These are phyloP conservation scores for Nebria brevicollis DNA, from an alignment of 2,888 invertebrate genomes.

Conservation along the genomic window DNA sequence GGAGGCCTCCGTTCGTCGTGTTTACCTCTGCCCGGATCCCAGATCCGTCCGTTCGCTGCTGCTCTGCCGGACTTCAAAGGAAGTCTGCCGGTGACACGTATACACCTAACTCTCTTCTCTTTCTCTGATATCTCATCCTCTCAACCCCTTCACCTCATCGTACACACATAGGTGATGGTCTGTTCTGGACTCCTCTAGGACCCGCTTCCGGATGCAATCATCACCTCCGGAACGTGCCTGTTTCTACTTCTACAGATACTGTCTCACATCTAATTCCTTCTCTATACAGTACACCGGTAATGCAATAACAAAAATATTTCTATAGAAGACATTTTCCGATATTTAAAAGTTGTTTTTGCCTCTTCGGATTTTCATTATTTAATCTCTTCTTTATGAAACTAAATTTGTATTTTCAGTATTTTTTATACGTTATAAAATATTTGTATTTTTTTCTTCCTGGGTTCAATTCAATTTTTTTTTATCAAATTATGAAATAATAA, in stretches of 20 bases:
- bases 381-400: too few relatives aligned
- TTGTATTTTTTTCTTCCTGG: too few relatives aligned
- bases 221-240: constrained; percentile 22
- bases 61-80: constrained; percentile 34
- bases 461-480: too few relatives aligned
- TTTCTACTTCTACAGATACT: not conserved
- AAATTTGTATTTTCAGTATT: too few relatives aligned
- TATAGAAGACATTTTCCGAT: too few relatives aligned
- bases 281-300: too few relatives aligned
- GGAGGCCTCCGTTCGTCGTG: constrained; percentile 25
- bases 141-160: not conserved
- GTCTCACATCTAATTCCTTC: not conserved
- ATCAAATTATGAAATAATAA: not conserved
- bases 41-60: constrained; percentile 18
- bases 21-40: constrained; percentile 26
- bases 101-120: constrained; percentile 13
- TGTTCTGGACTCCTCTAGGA: not conserved
- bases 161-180: not conserved
- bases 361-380: too few relatives aligned
- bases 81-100: constrained; percentile 36
- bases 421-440: too few relatives aligned
- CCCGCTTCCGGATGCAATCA: constrained; percentile 27
- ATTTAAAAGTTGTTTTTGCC: too few relatives aligned
- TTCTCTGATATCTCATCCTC: constrained; percentile 3
- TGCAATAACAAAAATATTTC: too few relatives aligned